Base-by-base conservation (phyloP, 2,113 vertebrate genomes). In the Tauraco erythrolophus region DNA sequence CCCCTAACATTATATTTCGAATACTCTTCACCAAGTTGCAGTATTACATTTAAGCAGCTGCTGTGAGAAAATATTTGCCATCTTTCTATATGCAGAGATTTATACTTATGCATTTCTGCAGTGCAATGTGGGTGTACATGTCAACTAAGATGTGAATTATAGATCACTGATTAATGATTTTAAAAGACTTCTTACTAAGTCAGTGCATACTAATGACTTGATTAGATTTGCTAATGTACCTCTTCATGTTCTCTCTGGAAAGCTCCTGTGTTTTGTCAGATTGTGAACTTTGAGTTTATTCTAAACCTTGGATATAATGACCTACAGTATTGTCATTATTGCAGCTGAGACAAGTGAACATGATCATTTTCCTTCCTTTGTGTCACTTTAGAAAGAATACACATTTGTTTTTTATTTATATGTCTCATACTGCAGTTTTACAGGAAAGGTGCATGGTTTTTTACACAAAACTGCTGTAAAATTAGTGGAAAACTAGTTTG, bases 131-230 rank as follows among this genome's bases (percentile, higher is more conserved):
- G 37, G 65, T 85, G 70, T 82, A 84, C 77, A 91, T 91, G 81
- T 84, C 87, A 96, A 72, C 53, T 65, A 54, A 88, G 53, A 65
- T 19, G 89, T 76, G 78, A 96, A 96, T 93, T 94, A 88, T 61
- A 94, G 74, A 96, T 89, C 78, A 91, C 66, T 77, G 88, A 91
- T 87, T 96, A 89, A 94, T 76, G 53, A 76, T 89, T 94, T 96
- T 72, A 64, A 89, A 85, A 76, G 23, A 41, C 37, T 68, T 79
- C 14, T 92, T 84, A 78, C 51, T 35, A 79, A 90, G 82, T 48
- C 82, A 65, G 21, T 83, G 82, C 89, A 93, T 91, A 83, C 65
- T 61, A 70, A 96, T 95, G 50, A 69, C 53, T 88, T 95, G n/a
- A 91, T 95, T 96, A 93, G 50, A 92, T 93, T 96, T 95, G 71